These are phyloP conservation scores for Nephrotoma appendiculata DNA, from an alignment of 2,888 invertebrate species.

Conservation along the genomic window DNA sequence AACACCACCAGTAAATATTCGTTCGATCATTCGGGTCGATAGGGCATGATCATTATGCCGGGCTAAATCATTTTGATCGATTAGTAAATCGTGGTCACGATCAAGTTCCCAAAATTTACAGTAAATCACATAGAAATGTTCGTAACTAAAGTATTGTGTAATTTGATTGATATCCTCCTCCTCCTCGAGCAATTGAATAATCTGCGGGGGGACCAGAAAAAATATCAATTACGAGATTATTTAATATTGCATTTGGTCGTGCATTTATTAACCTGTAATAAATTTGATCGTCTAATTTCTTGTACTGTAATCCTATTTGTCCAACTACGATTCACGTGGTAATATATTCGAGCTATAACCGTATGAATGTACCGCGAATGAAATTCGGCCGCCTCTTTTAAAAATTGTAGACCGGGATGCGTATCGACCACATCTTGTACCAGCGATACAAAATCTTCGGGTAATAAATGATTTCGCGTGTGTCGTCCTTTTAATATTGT, in stretches of 20 bases:
- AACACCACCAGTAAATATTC: conserved; percentile 95
- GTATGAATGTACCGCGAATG: conserved; percentile 98
- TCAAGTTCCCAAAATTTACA: conserved; percentile 99
- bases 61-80: conserved; percentile 85
- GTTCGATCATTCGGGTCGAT: conserved; percentile 90
- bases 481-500: conserved; percentile 57
- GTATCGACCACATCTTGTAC: conserved; percentile 97
- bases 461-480: conserved; percentile 41
- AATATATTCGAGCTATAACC: conserved; percentile 95
- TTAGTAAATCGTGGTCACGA: conserved; percentile 92
- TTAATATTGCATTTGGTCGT: not conserved
- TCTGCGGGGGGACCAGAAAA: conserved; percentile 32
- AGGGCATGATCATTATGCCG: conserved; percentile 94
- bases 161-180: conserved; percentile 96
- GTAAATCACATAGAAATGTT: conserved; percentile 99
- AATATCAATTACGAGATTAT: not conserved
- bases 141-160: conserved; percentile 85
- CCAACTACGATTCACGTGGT: conserved; percentile 95
- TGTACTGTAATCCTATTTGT: conserved; percentile 78
- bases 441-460: conserved; percentile 86
- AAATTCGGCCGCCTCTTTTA: conserved; percentile 96
- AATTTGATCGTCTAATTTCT: conserved; percentile 82
- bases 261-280: conserved; percentile 45
- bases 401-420: conserved; percentile 92
- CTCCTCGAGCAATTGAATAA: conserved; percentile 73